Conservation (phyloP, 2,888 invertebrate genomes). For the Drosophila anceps region DNA sequence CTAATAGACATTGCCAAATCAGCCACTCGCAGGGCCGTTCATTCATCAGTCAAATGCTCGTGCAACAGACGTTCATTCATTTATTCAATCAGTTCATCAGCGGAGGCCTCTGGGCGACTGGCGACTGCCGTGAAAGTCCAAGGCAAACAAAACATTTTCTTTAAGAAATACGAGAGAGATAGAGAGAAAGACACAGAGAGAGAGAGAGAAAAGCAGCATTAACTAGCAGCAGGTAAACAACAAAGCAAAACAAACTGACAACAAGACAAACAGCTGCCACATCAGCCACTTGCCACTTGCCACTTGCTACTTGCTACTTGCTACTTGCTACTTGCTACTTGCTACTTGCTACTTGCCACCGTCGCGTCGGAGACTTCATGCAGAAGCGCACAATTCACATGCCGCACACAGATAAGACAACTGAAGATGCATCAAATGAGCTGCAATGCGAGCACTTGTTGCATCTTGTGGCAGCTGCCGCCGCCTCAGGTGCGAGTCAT, state of each 20-base stretch:
- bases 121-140: slow-evolving; percentile 60
- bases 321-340: slow-evolving; percentile 14
- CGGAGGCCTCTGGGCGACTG: slow-evolving; percentile 12
- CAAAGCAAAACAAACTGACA: slow-evolving; percentile 12
- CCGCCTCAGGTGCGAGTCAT: slow-evolving; percentile 4
- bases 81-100: slow-evolving; percentile 38
- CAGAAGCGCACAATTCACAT: slow-evolving; percentile 25
- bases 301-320: slow-evolving; percentile 21
- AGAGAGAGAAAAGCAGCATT: slow-evolving; percentile 8
- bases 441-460: slow-evolving; percentile 19
- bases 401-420: slow-evolving; percentile 22
- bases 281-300: slow-evolving; percentile 18
- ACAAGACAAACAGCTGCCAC: slow-evolving; percentile 26
- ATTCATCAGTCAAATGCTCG: slow-evolving; percentile 25
- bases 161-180: background rate
- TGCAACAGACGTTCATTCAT: slow-evolving; percentile 24
- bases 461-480: slow-evolving; percentile 16
- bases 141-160: slow-evolving; percentile 64
- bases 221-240: slow-evolving; percentile 21
- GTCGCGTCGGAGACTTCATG: slow-evolving; percentile 12
- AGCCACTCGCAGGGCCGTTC: slow-evolving; percentile 23
- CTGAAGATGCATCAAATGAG: slow-evolving; percentile 30
- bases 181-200: too few species aligned
- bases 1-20: slow-evolving; percentile 20
- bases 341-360: slow-evolving; percentile 7